phyloP scores from a whole-genome alignment of 2,888 invertebrate genomes.

The Amblyjoppa fuscipennis region DNA sequence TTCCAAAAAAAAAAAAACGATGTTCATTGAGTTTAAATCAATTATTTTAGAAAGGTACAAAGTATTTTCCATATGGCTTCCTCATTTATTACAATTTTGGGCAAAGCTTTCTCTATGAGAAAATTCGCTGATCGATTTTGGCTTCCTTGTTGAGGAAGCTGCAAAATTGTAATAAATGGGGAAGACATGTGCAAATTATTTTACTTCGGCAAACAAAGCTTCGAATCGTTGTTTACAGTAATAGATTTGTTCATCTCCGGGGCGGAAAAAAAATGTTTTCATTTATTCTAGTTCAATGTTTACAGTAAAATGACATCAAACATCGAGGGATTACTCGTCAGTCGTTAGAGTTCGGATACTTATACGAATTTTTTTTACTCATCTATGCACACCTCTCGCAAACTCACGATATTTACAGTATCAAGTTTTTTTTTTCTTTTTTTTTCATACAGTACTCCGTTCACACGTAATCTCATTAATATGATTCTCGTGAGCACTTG shows the following conservation, averaged over 20 bases:
- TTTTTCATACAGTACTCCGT: slow-evolving; percentile 48
- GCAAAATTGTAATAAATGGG: neutral
- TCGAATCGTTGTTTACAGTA: neutral
- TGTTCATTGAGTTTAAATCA: too few relatives aligned
- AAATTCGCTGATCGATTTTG: too few relatives aligned
- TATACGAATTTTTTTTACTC: slow-evolving; percentile 47
- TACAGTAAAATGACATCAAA: slow-evolving; percentile 71
- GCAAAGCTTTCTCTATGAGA: too few relatives aligned
- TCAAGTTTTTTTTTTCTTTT: slow-evolving; percentile 31
- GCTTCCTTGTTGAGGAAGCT: too few relatives aligned
- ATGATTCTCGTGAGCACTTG: slow-evolving; percentile 24
- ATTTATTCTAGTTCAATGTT: slow-evolving; percentile 62
- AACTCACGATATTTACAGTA: slow-evolving; percentile 58
- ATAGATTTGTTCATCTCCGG: neutral
- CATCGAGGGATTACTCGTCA: slow-evolving; percentile 70
- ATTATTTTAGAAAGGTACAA: neutral
- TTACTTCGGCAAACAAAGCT: neutral
- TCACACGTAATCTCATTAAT: slow-evolving; percentile 49
- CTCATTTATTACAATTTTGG: too few relatives aligned
- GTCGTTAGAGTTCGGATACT: slow-evolving; percentile 57
- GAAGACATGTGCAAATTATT: neutral
- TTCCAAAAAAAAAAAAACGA: too few relatives aligned
- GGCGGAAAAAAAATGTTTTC: slow-evolving; percentile 11
- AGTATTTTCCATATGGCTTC: too few relatives aligned
- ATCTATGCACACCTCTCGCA: slow-evolving; percentile 36